phyloP scores from a whole-genome alignment of 2,113 vertebrate species.

The Turdus rufiventris region DNA sequence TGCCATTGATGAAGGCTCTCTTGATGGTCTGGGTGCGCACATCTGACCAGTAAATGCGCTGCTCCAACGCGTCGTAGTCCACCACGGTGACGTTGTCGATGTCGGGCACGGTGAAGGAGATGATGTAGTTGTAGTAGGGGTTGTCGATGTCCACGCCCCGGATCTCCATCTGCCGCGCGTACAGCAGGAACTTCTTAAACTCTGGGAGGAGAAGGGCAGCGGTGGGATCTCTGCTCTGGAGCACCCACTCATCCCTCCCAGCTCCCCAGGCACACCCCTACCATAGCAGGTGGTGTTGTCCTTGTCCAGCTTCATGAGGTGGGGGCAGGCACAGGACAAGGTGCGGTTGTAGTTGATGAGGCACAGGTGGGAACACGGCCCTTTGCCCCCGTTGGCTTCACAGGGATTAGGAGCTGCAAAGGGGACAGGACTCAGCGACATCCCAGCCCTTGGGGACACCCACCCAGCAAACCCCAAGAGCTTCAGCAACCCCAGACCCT shows the following conservation, averaged over 20 bases:
- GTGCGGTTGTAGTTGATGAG: slow-evolving; percentile 97
- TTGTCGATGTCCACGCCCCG: slow-evolving; percentile 93
- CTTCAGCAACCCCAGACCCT: neutral
- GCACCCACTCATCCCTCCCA: accelerated
- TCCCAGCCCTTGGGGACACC: neutral
- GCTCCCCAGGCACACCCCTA: slow-evolving; percentile 35
- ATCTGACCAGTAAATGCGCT: slow-evolving; percentile 96
- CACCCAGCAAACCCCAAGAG: neutral
- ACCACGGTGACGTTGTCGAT: slow-evolving; percentile 96
- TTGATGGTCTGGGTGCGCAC: slow-evolving; percentile 97
- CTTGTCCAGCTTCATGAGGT: slow-evolving; percentile 92
- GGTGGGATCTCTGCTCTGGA: accelerated
- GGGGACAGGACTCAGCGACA: neutral
- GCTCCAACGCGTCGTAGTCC: slow-evolving; percentile 90
- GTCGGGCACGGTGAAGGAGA: slow-evolving; percentile 97
- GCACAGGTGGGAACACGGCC: slow-evolving; percentile 92
- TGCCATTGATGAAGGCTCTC: slow-evolving; percentile 96
- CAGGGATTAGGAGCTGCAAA: slow-evolving; percentile 89
- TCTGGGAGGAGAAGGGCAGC: slow-evolving; percentile 63
- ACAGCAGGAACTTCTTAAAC: slow-evolving; percentile 94
- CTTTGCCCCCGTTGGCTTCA: slow-evolving; percentile 82
- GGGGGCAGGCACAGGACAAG: slow-evolving; percentile 91
- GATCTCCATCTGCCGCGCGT: slow-evolving; percentile 97
- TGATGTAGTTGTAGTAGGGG: slow-evolving; percentile 98
- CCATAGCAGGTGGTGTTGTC: slow-evolving; percentile 92